These are phyloP conservation scores for Drosophila santomea DNA, from an alignment of 1,140 invertebrate species.

Conservation along the genomic window DNA sequence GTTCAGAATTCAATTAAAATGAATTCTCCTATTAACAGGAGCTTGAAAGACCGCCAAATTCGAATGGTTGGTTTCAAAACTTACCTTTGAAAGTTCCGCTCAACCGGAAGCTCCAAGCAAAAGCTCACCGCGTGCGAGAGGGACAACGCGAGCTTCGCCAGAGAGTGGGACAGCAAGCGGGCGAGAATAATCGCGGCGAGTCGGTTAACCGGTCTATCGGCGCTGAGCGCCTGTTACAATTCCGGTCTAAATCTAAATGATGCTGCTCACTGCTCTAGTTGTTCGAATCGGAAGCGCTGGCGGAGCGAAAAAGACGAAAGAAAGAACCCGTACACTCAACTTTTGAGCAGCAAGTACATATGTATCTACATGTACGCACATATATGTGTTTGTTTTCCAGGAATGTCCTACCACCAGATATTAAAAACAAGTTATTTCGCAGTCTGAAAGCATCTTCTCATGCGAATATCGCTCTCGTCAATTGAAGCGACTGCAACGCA, in stretches of 20 bases:
- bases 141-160: constrained; percentile 7
- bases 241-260: constrained; percentile 85
- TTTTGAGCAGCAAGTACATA: constrained; percentile 7
- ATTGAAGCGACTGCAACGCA: not conserved
- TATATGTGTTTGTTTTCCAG: not conserved
- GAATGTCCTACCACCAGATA: not conserved
- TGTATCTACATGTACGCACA: no score
- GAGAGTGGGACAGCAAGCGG: constrained; percentile 5
- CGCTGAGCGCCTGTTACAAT: constrained; percentile 76
- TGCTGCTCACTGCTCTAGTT: constrained; percentile 83
- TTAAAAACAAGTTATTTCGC: constrained; percentile 3
- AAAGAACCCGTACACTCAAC: constrained; percentile 13
- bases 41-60: no score
- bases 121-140: constrained; percentile 27
- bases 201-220: constrained; percentile 1
- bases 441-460: not conserved
- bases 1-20: no score
- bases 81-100: constrained; percentile 1
- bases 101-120: constrained; percentile 18
- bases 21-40: no score
- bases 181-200: constrained; percentile 14
- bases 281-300: constrained; percentile 57
- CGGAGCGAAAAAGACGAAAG: constrained; percentile 35
- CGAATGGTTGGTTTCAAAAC: not conserved
- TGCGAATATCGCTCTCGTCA: not conserved